Evolutionary conservation across 2,888 invertebrate species (phyloP).

Genomic region (Drosophila birchii): DNA sequence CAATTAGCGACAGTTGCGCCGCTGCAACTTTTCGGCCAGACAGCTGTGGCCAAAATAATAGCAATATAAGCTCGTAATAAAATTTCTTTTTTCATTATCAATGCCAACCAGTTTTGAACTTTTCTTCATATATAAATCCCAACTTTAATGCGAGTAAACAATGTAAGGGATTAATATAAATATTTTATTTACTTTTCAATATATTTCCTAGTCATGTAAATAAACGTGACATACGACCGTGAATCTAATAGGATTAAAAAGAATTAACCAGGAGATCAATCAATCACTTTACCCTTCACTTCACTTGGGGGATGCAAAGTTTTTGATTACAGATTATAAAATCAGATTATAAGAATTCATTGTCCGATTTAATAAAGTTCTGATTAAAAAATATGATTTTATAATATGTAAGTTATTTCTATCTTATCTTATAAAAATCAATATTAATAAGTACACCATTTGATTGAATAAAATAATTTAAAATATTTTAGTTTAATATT

Average conservation of each 20-base stretch:
- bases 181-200: not conserved
- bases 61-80: constrained; percentile 44
- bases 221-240: not conserved
- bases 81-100: not conserved
- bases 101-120: not conserved
- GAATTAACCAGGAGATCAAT: not conserved
- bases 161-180: not conserved
- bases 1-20: constrained; percentile 78
- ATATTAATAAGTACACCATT: too few species aligned
- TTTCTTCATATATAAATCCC: not conserved
- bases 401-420: too few species aligned
- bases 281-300: not conserved
- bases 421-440: too few species aligned
- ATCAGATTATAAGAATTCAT: not conserved
- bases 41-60: constrained; percentile 18
- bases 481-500: too few species aligned
- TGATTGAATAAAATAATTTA: too few species aligned
- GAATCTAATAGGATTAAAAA: constrained; percentile 1
- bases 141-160: not conserved
- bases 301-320: not conserved
- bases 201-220: not conserved
- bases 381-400: too few species aligned
- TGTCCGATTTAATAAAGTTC: too few species aligned
- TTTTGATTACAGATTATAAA: not conserved
- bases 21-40: constrained; percentile 8